Evolutionary conservation across 2,888 invertebrate species (phyloP), one percentile per base, ranked within the genome.

Genomic region (Spisula subtruncata): DNA sequence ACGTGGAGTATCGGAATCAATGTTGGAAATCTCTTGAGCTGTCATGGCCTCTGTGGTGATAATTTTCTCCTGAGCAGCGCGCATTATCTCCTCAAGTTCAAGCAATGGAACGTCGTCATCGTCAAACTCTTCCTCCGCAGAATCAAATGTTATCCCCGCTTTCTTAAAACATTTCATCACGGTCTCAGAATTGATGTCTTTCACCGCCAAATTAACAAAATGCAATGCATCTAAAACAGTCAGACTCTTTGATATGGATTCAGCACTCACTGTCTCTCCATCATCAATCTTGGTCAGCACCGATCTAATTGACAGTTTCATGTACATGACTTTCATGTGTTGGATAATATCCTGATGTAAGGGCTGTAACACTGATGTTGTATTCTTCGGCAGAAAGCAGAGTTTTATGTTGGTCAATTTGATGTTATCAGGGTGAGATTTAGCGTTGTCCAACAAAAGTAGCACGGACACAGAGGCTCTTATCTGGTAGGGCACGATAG

Each of bases 331-430:
- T 60, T 89, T 89, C 83, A 89, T 83, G 51, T 85, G 75, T 32
- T 89, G 32, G 54, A 89, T 86, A n/a, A 89, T 89, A 0, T 87
- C 90, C 79, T 87, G 87, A 29, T 90, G 81, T 25, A 84, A 32
- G 8, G 87, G 87, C 85, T 90, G 85, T 51, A 87, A 51, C 56
- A 54, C 51, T 32, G 87, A 87, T 41, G 41, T 41, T 41, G 41
- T 41, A 41, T 41, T 41, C 41, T 41, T 41, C 41, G 20, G 89
- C 86, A 10, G 86, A 41, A 41, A 41, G 41, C 41, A 41, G 41
- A 41, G 41, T 41, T 41, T 41, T 41, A 41, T 41, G 41, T 41
- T 41, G 41, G 41, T 41, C 41, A 41, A 41, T 2, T 41, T 41
- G 41, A 41, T 41, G 41, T 41, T 41, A 2, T 41, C 41, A 41